Base-by-base conservation (phyloP, 2,797 vertebrate species). In the Moxostoma hubbsi region DNA sequence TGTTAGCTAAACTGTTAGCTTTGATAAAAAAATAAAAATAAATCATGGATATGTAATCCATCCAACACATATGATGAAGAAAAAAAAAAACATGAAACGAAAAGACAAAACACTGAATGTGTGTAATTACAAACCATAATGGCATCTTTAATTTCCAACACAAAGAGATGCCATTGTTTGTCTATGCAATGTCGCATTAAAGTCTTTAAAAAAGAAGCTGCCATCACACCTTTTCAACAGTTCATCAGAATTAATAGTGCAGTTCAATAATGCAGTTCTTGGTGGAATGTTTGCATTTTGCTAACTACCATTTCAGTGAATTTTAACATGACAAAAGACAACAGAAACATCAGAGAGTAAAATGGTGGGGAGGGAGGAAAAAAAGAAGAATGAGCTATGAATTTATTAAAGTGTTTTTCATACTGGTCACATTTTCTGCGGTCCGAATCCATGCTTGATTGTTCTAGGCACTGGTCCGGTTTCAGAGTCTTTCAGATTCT, bases 331-430 rank as follows among this genome's bases (percentile, higher is more conserved):
- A 69, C 62, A 12, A 7, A 45, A 53, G 36, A 46, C 6, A 73
- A 77, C 2, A 53, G 55, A 69, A 55, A 61, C 63, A 53, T 64
- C 9, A 36, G n/a, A 55, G n/a, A 62, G 7, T 13, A 75, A 75
- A 64, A 15, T 36, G 9, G 7, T 57, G 45, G 66, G n/a, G n/a
- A 61, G 49, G 18, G 24, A 64, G 9, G 55, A 24, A 51, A 15
- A 55, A 24, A 51, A 15, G 24, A 64, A 46, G 62, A 64, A 62
- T 24, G 18, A 57, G 59, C 61, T 79, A 49, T 18, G 45, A 65
- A 47, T 51, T 58, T 61, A 49, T 77, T 66, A 61, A 45, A 24
- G 24, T 36, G 36, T 36, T 36, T 36, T 36, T 36, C 36, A 36
- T 36, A 36, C 36, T 36, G 36, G 36, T 3, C 36, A 36, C 4